Evolutionary conservation across 2,888 invertebrate species (phyloP), one percentile per base, ranked within the genome.

Genomic region (Limnephilus marmoratus): DNA sequence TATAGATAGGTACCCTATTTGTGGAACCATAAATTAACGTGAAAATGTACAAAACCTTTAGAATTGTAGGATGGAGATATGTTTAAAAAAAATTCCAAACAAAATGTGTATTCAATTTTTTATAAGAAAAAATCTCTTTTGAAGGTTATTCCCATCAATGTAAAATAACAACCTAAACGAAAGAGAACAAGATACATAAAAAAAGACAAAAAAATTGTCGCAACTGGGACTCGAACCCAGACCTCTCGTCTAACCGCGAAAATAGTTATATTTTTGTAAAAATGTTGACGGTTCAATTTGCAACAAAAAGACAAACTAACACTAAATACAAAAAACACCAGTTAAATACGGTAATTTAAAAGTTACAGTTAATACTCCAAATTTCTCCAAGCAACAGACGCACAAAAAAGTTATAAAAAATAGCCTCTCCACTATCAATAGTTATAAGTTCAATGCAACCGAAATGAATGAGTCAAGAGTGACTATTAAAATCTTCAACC

Each of bases 401-500:
- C 9, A 24, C 68, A 24, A 68, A 68, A 68, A 24, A 68, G 24
- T 68, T 15, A 15, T 53, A 53, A 53, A 53, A 68, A 68, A 68
- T 18, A 68, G 5, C 53, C 68, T n/a, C 68, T 68, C 24, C n/a
- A 24, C 68, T 68, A n/a, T 7, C 5, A n/a, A 68, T 9, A 68
- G 9, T 68, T 24, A n/a, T 24, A 68, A 68, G 68, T 68, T 53
- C 45, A 85, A 41, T 37, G 37, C 37, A 83, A 31, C 24, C 37
- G 24, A 83, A 86, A 24, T 86, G 87, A 92, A 91, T 92, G 91
- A 92, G 45, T 68, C 92, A 90, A 91, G 82, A 86, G 93, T 93
- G 93, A 93, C 93, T 93, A 92, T 90, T 81, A 53, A 80, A 90
- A 88, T 91, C 92, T 80, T 91, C 90, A 93, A 93, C 93, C 93